Evolutionary conservation across 2,888 invertebrate species (phyloP), one percentile per base, ranked within the genome.

Genomic region (Xestia rhomboidea): DNA sequence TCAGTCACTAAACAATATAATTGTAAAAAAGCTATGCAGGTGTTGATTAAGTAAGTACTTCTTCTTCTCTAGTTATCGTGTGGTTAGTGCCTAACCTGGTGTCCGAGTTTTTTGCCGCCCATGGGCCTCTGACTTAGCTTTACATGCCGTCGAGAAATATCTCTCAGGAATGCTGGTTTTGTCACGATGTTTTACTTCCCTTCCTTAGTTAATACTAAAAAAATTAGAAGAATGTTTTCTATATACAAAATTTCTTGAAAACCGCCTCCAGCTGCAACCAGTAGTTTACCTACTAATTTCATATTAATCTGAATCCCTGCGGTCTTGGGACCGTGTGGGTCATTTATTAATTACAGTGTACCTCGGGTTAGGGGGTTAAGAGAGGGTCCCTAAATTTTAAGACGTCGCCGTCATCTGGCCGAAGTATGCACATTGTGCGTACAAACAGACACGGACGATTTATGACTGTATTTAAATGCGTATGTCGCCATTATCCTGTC

Each of bases 271-370:
- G 67, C 71, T 60, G n/a, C 34, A 72, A 64, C 68, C 54, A 80
- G 72, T 76, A 76, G 76, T 76, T 71, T 77, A 64, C 68, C 76
- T 83, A 89, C 92, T 93, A 93, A 93, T 92, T 89, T 91, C 90
- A 93, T 92, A 94, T 93, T 94, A 93, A 92, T 91, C 91, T 90
- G 75, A 60, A 46, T 57, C 87, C 86, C 79, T 34, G 87, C 82
- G 86, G 90, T 91, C 89, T 84, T 91, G 93, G 92, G 93, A 90
- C 93, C 92, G 88, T 88, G 87, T 82, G 92, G 95, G 96, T 96
- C 96, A 97, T 96, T 96, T 96, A 96, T 97, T 97, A 97, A 97
- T 97, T 96, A 96, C 94, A 93, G 93, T 92, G 93, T 93, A 93
- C 93, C 93, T 90, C 89, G 90, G 88, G 84, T 76, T 68, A 90